Conservation (phyloP, 2,113 vertebrate genomes). For the Xenotilapia flavipinnis region DNA sequence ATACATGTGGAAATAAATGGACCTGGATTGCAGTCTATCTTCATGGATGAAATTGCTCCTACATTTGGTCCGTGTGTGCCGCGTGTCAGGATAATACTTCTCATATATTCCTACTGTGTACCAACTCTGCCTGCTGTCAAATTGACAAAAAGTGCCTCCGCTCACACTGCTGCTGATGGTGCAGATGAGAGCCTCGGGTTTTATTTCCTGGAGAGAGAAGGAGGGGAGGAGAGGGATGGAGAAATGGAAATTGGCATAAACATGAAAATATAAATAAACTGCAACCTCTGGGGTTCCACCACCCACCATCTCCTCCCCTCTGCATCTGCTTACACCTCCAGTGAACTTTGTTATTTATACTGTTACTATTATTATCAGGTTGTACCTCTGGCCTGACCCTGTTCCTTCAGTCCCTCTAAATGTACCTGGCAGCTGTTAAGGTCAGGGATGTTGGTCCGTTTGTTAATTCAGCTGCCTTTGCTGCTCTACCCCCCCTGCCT, state of each 20-base stretch:
- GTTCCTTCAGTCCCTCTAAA: not conserved
- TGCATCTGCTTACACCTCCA: conserved; percentile 39
- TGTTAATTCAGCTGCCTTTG: not conserved
- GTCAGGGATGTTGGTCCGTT: not conserved
- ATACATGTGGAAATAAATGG: conserved; percentile 13
- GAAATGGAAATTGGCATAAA: conserved; percentile 34
- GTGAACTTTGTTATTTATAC: conserved; percentile 35
- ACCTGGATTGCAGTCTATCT: conserved; percentile 12
- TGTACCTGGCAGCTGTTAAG: not conserved
- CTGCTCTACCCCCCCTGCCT: not conserved
- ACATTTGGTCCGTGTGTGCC: not conserved
- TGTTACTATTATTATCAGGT: not conserved
- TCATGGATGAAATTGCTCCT: conserved; percentile 29
- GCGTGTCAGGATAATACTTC: conserved; percentile 13
- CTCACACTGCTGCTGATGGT: conserved; percentile 48
- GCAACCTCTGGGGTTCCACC: conserved; percentile 43
- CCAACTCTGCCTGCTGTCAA: conserved; percentile 36
- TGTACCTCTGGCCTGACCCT: not conserved
- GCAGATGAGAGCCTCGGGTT: conserved; percentile 50
- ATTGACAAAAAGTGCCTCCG: conserved; percentile 51
- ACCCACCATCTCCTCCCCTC: conserved; percentile 33
- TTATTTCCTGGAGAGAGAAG: conserved; percentile 29
- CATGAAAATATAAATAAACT: conserved; percentile 57
- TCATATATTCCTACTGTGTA: conserved; percentile 11
- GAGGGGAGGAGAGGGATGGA: not conserved